phyloP scores from a whole-genome alignment of 2,797 vertebrate genomes.

The Darevskia nairensis region DNA sequence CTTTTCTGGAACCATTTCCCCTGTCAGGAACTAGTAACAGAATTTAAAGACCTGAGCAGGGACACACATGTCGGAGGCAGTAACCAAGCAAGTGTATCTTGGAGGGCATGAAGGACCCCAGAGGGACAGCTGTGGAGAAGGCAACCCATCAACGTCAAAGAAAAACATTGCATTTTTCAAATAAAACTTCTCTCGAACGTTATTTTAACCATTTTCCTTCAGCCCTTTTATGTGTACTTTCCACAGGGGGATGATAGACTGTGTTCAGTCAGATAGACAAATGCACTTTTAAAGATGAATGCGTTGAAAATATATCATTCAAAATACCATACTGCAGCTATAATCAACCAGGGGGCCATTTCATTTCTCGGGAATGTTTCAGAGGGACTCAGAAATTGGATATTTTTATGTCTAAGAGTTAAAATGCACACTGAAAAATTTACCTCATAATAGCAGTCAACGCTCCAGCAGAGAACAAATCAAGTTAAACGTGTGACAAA shows the following conservation, averaged over 20 bases:
- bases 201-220: slow-evolving; percentile 5
- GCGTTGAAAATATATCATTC: slow-evolving; percentile 13
- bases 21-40: not conserved
- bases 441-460: not conserved
- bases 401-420: slow-evolving; percentile 9
- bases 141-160: not conserved
- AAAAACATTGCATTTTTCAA: slow-evolving; percentile 2
- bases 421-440: not conserved
- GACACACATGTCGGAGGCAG: not conserved
- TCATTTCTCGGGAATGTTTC: not conserved
- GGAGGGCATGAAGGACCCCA: not conserved
- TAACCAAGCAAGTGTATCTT: not conserved
- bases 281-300: slow-evolving; percentile 21
- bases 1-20: not conserved
- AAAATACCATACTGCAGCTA: not conserved
- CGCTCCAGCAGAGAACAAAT: not conserved
- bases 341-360: not conserved
- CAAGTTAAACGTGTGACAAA: not conserved
- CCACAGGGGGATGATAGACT: not conserved
- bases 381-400: not conserved
- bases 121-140: not conserved
- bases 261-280: slow-evolving; percentile 1
- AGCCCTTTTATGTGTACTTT: not conserved
- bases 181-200: not conserved
- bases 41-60: not conserved